Conservation (phyloP, 2,797 vertebrate species). For the Amazona finschi region DNA sequence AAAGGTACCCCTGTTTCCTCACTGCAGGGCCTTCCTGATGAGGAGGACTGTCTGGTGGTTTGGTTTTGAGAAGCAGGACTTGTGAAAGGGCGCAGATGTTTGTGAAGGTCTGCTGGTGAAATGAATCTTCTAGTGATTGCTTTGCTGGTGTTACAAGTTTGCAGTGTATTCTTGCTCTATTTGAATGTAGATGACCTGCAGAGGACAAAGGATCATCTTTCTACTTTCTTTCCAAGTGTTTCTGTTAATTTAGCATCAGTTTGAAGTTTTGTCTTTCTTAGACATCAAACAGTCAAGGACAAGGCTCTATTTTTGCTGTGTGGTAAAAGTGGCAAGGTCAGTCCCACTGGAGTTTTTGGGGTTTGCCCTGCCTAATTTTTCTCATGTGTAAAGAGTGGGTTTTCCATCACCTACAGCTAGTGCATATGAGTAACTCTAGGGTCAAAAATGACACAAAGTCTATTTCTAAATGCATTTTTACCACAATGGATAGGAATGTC, state of each 20-base stretch:
- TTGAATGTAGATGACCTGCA: constrained; percentile 3
- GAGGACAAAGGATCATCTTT: constrained; percentile 22
- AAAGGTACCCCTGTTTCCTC: not conserved
- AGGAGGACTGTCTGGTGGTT: not conserved
- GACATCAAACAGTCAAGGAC: not conserved
- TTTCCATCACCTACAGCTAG: not conserved
- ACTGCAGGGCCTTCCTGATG: not conserved
- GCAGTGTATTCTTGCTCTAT: not conserved
- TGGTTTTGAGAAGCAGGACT: not conserved
- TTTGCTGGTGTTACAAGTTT: not conserved
- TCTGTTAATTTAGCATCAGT: constrained; percentile 17
- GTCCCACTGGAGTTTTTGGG: not conserved
- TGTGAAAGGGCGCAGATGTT: not conserved
- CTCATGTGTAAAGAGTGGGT: not conserved
- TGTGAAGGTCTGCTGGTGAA: not conserved
- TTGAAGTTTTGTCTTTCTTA: constrained; percentile 7
- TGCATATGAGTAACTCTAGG: not conserved
- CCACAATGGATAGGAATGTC: not conserved
- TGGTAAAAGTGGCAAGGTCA: not conserved
- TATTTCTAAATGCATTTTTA: not conserved
- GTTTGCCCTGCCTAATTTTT: not conserved
- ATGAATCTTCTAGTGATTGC: not conserved
- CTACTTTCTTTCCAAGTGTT: constrained; percentile 29
- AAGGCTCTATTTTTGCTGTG: not conserved
- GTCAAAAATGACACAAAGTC: not conserved